These are phyloP conservation scores for Tichodroma muraria DNA, from an alignment of 2,113 vertebrate genomes.

Conservation along the genomic window DNA sequence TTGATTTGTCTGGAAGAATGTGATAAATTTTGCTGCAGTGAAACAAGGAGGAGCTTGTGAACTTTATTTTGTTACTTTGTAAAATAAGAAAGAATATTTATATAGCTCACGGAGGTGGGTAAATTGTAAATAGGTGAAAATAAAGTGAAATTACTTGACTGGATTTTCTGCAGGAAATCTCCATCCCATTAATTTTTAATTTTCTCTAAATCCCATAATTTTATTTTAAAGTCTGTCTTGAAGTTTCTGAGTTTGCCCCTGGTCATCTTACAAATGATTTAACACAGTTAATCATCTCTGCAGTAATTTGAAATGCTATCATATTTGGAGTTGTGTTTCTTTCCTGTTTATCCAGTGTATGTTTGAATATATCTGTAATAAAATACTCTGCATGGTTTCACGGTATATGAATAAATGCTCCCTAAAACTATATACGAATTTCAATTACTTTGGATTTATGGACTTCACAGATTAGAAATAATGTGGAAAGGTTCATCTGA, in stretches of 20 bases:
- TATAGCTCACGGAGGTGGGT: neutral
- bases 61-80: neutral
- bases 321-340: neutral
- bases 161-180: neutral
- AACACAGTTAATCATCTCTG: neutral
- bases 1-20: neutral
- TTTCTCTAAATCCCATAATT: neutral
- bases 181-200: neutral
- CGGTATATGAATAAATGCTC: neutral
- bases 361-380: neutral
- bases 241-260: constrained; percentile 18
- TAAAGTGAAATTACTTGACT: neutral
- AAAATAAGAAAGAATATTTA: neutral
- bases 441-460: neutral
- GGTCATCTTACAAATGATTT: neutral
- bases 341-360: neutral
- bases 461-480: neutral
- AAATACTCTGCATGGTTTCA: neutral
- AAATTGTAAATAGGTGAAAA: neutral
- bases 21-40: neutral
- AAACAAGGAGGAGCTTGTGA: neutral
- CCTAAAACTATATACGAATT: neutral
- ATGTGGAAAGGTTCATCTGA: neutral
- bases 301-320: neutral
- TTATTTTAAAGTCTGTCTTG: neutral